phyloP scores from a whole-genome alignment of 2,797 vertebrate genomes.

The Scolopax bukidnonensis region DNA sequence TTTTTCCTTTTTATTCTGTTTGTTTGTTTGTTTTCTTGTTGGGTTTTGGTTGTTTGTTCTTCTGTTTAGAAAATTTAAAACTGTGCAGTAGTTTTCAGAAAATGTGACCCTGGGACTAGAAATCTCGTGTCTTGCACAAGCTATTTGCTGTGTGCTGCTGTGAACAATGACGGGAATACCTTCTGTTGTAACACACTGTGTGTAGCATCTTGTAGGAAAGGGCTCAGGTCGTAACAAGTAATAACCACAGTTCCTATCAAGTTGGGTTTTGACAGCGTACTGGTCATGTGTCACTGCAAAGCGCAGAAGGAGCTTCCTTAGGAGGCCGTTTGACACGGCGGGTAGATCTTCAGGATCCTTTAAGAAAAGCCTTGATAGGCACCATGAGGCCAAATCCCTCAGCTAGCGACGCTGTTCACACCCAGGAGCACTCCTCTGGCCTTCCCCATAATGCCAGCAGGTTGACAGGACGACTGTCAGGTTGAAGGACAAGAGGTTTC shows the following conservation, averaged over 20 bases:
- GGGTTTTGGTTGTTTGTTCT: too few species aligned
- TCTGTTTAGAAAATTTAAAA: background rate
- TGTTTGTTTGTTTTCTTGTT: too few species aligned
- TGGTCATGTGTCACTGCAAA: background rate
- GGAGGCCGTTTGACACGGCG: background rate
- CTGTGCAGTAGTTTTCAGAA: background rate
- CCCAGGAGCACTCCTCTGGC: background rate
- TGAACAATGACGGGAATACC: background rate
- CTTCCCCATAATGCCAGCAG: background rate
- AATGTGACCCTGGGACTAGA: background rate
- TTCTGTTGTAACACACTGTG: background rate
- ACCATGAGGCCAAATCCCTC: background rate
- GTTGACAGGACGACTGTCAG: background rate
- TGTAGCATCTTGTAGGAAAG: background rate
- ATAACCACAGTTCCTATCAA: background rate
- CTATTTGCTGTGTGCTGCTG: background rate
- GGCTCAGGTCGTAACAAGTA: background rate
- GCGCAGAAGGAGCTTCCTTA: background rate
- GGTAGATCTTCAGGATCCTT: background rate
- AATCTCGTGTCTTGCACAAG: background rate
- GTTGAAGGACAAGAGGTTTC: background rate
- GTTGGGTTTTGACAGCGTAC: background rate
- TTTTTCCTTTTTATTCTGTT: fast-evolving
- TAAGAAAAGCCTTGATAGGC: background rate
- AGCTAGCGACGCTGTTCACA: background rate